Evolutionary conservation across 64 coral and sea anemone genomes (phyloP), one percentile per base, ranked within the genome.

Genomic region (Pachyseris speciosa): DNA sequence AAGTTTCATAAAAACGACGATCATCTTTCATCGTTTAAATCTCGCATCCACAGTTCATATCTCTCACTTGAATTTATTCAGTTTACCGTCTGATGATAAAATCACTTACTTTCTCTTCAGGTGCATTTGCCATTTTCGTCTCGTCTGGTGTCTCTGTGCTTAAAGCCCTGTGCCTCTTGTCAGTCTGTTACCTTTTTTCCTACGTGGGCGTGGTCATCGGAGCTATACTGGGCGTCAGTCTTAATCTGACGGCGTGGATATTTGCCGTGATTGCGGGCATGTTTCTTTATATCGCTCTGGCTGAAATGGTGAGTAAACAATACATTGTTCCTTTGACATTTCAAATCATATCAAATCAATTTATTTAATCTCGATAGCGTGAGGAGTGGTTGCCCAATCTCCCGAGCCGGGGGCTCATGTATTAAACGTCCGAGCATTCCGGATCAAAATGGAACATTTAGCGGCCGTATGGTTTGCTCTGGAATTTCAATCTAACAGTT

Each of bases 251-350:
- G 2, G 71, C 69, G 17, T 93, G 90, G 90, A 93, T 97, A 75
- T 97, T 97, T 57, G 86, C 91, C 7, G 87, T 97, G 7, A 86
- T 92, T 13, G 95, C 90, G 36, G 95, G 95, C 8, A 97, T 97
- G 95, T 97, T 97, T 70, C 73, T 97, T n/a, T 97, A 90, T 27
- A 32, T 97, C 10, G 65, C 95, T 2, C 86, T 97, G 8, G 64
- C 91, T 28, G 91, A 94, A 69, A 97, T 94, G 95, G 95, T 97
- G 89, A 78, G 78, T 67, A 45, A 37, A n/a, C 74, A 72, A 9
- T 20, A 64, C 30, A 39, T 24, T 5, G 20, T 9, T 61, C 16
- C 58, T 61, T 61, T 27, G 58, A 61, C 20, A n/a, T n/a, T n/a
- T n/a, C n/a, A n/a, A n/a, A n/a, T n/a, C n/a, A n/a, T n/a, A n/a